phyloP scores from a whole-genome alignment of 2,113 vertebrate genomes.

The Tetrao urogallus region DNA sequence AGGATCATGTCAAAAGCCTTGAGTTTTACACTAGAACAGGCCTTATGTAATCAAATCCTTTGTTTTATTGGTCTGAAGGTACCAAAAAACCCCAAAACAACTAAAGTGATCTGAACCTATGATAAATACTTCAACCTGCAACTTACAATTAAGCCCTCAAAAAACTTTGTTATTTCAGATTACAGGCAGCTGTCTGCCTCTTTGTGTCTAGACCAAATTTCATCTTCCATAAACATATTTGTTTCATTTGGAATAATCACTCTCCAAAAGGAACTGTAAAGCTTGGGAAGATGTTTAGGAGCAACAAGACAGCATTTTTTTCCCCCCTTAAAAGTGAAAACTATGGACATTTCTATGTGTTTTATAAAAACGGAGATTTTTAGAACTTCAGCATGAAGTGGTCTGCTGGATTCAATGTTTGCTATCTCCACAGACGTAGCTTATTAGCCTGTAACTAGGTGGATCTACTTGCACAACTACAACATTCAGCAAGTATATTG shows the following conservation, averaged over 20 bases:
- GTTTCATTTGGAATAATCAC: neutral
- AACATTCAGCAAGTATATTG: neutral
- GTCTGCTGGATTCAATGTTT: neutral
- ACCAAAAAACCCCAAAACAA: neutral
- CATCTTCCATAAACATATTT: neutral
- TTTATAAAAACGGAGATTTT: neutral
- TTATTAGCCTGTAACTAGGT: accelerated
- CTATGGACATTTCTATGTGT: neutral
- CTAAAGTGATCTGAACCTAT: accelerated
- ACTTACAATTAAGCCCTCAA: neutral
- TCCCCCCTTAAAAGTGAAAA: neutral
- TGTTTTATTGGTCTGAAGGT: neutral
- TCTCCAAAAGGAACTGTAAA: neutral
- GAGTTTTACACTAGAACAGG: neutral
- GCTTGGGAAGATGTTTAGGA: neutral
- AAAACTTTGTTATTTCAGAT: neutral
- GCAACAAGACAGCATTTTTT: neutral
- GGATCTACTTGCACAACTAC: neutral
- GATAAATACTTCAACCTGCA: neutral
- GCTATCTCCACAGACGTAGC: neutral
- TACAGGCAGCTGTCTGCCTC: neutral
- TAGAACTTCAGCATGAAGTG: neutral
- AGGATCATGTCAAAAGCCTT: too few relatives aligned
- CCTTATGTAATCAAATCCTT: neutral
- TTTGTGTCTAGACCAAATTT: neutral